Base-by-base conservation (phyloP, 2,888 invertebrate species). In the Polyommatus iphigenia region DNA sequence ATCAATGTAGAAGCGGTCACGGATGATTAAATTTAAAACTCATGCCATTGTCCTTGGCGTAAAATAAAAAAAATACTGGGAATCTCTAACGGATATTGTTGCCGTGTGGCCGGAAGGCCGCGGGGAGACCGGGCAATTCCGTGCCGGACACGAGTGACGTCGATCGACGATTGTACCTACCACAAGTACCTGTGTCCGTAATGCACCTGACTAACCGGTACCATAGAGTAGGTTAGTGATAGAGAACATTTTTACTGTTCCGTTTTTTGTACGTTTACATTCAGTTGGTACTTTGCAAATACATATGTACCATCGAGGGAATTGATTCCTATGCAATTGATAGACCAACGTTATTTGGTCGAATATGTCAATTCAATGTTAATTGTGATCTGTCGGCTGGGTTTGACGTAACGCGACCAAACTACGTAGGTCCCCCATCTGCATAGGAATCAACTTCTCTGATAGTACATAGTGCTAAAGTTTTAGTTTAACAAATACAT, bases 111-210 rank as follows among this genome's bases (percentile, higher is more conserved):
- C 81, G 85, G 85, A 85, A 84, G 82, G 81, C 83, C 82, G 82
- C 82, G 79, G 82, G 80, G 80, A 82, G 79, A 73, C 41, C 73
- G 76, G 46, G 8, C 41, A 62, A 59, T n/a, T 20, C 46, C 78
- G 80, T 78, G 75, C 80, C 83, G 83, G 85, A 83, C 82, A 83
- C 81, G 81, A 83, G 81, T 84, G 85, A 84, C 84, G 85, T 83
- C 80, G 80, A 67, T 78, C 41, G 76, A 50, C 72, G 62, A 41
- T 41, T 20, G 41, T 24, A 76, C 54, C 75, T 24, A 76, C 54
- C 75, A 20, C 72, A 77, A 67, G 76, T 79, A 72, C 41, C 78
- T 78, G 78, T 67, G 67, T 67, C 84, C 83, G 84, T 85, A 87
- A 81, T 85, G 85, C 85, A 86, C 83, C 84, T 84, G 83, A 80